These are phyloP conservation scores for Rhinolophus sinicus DNA, from an alignment of 2,113 vertebrate species.

Conservation along the genomic window DNA sequence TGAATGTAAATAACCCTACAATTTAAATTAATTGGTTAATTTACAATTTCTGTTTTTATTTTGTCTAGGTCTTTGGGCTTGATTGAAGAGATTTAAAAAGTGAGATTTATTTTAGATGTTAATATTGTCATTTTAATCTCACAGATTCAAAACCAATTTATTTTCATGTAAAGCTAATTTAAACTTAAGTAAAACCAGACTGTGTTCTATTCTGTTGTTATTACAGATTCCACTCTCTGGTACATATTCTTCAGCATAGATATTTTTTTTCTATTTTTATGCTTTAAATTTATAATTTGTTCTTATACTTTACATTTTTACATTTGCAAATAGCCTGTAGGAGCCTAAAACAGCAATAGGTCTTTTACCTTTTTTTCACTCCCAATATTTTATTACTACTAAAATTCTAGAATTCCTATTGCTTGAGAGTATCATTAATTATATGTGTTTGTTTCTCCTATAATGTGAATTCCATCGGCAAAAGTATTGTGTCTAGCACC, in stretches of 20 bases:
- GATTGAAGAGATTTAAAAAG: constrained; percentile 22
- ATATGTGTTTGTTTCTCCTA: neutral
- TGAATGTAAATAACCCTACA: neutral
- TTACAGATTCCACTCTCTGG: neutral
- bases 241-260: neutral
- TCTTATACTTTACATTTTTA: neutral
- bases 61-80: neutral
- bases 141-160: constrained; percentile 8
- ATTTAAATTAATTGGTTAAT: constrained; percentile 32
- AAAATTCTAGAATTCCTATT: neutral
- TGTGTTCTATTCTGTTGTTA: neutral
- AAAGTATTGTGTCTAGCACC: neutral
- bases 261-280: neutral
- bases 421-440: neutral
- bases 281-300: neutral
- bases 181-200: constrained; percentile 22
- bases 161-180: constrained; percentile 37
- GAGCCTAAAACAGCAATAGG: neutral
- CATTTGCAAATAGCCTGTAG: neutral
- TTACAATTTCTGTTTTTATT: constrained; percentile 8
- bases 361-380: neutral
- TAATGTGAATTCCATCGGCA: neutral
- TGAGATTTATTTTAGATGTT: neutral
- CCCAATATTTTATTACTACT: neutral
- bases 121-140: constrained; percentile 30